Base-by-base conservation (phyloP, 1,140 invertebrate genomes). In the Antheraea mylitta region DNA sequence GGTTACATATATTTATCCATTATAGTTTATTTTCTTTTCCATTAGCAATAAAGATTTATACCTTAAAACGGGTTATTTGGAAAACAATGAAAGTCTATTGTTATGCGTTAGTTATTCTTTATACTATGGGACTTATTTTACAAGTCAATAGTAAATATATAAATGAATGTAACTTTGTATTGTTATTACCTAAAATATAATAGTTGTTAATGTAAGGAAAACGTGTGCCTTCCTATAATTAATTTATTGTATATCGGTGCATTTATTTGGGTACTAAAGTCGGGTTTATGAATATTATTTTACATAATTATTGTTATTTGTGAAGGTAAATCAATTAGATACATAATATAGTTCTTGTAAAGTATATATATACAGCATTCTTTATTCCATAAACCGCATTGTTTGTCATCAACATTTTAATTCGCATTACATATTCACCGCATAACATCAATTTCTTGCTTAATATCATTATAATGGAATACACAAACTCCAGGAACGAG, bases 71-170 rank as follows among this genome's bases (percentile, higher is more conserved):
- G 68, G 61, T 68, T 11, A 19, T 63, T 48, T 67, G 71, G 42
- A 67, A 63, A 68, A 73, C 70, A 67, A 73, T 42, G 67, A 76
- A 72, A 75, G 70, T 66, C 69, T 66, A 69, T 83, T 85, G 76
- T 81, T 86, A 82, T 81, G 76, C 22, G 45, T 76, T 61, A 72
- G 66, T 78, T 38, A 76, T 83, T 82, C 86, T 85, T 87, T 87
- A 83, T 89, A 74, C 68, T 30, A 30, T 65, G 78, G 58, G 53
- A 10, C 6, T 11, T 9, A 36, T 64, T n/a, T 1, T 2, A 2
- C 1, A 30, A 53, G 16, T 16, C 45, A 53, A 37, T 69, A 62
- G 10, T 37, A 67, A 61, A 61, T 36, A 61, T 18, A 61, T 13
- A 9, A 30, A 60, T 60, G 59, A 22, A 10, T 8, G 60, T 36